Percentiles rank a stretch among this genome's conserved stretches.
These are phyloP conservation scores for Podiceps cristatus DNA, from an alignment of 2,113 vertebrate species.

Conservation along the genomic window DNA sequence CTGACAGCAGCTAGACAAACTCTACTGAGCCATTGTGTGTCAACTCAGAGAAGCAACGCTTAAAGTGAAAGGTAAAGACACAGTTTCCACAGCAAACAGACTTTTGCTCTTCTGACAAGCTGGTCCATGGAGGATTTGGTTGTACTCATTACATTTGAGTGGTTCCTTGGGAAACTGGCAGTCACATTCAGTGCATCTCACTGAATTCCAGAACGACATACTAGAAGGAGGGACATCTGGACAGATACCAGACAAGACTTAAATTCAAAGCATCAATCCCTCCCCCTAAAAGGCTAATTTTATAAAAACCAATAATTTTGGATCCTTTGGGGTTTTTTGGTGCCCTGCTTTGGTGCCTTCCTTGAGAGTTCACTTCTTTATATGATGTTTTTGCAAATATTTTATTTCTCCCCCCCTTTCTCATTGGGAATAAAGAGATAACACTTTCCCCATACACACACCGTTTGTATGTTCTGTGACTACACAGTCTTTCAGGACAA, in stretches of 20 bases:
- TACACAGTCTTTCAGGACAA: background rate
- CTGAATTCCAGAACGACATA: background rate
- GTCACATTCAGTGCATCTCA: background rate
- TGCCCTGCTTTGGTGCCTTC: background rate
- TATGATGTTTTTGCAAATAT: background rate
- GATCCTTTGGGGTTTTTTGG: background rate
- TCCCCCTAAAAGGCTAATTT: fast-evolving
- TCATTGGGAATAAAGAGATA: background rate
- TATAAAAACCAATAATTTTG: background rate
- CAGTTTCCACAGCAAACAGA: background rate
- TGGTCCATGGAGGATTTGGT: background rate
- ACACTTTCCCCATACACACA: background rate
- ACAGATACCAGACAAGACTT: background rate
- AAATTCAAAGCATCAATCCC: background rate
- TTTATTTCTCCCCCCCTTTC: background rate
- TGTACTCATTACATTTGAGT: background rate
- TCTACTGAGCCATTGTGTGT: background rate
- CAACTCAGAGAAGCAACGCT: background rate
- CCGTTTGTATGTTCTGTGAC: background rate
- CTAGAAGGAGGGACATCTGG: background rate
- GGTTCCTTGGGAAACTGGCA: background rate
- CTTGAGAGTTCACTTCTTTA: background rate
- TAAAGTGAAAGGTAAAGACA: background rate
- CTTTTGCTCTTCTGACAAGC: background rate
- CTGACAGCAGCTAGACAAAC: background rate